Base-by-base conservation (phyloP, 1,140 invertebrate species). In the Diorhabda elongata region DNA sequence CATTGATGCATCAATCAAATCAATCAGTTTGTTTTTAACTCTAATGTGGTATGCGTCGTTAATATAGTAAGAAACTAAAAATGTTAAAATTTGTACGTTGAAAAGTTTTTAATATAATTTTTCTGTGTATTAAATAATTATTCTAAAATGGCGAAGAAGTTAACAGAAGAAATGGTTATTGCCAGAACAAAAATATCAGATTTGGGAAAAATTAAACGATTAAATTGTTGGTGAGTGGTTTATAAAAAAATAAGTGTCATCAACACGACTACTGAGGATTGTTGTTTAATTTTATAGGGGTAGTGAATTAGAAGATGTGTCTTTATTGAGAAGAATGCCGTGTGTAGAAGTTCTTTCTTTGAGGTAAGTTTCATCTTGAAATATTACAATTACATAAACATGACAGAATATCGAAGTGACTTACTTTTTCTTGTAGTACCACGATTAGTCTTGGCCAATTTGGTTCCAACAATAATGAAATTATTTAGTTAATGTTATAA, bases 151-250 rank as follows among this genome's bases (percentile, higher is more conserved):
- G 78, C 77, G 88, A 90, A 91, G 72, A 89, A 88, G 64, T 82
- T 96, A 73, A 95, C 93, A 5, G 93, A 96, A 83, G 92, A 95
- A 83, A 95, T 95, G 91, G 91, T 96, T 75, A 88, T 95, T 78
- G 92, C 92, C 60, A 85, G 93, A 72, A 91, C 93, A n/a, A 91
- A 92, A 82, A 88, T 91, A 73, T 94, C 92, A 44, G 93, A 96
- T 84, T 84, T 95, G 74, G 82, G 87, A 42, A 85, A 88, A 71
- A 91, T 96, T 62, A 93, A 90, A 82, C 93, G 94, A 81, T 85
- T 96, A 43, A 96, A 96, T 85, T 95, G 92, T 80, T 96, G 94
- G 94, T 94, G 82, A 89, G 90, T 44, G 56, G 26, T 44, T 61
- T 52, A 11, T 11, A 56, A 60, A 26, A 26, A 26, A 26, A 26